phyloP scores from a whole-genome alignment of 2,797 vertebrate genomes.

The Moxostoma hubbsi region DNA sequence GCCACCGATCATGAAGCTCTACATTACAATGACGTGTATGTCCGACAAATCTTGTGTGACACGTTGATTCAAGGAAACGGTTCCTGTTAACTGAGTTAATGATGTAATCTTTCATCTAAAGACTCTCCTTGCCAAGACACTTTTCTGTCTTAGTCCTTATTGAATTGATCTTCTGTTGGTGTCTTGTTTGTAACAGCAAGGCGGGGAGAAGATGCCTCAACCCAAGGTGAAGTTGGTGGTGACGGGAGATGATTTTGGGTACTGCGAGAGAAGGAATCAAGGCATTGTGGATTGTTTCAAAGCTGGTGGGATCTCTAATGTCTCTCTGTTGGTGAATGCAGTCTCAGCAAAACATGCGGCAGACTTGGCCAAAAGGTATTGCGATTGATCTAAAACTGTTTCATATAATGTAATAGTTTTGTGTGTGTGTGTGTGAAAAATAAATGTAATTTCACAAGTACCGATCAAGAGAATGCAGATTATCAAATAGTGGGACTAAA shows the following conservation, averaged over 20 bases:
- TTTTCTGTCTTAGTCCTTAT: neutral
- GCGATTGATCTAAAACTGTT: neutral
- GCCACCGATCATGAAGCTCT: no score
- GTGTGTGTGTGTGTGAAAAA: no score
- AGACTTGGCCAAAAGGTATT: slow-evolving; percentile 86
- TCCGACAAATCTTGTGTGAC: neutral
- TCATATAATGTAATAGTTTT: neutral
- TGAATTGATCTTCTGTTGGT: neutral
- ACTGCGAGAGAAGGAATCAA: slow-evolving; percentile 89
- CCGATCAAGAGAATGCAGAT: no score
- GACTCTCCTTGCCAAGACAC: neutral
- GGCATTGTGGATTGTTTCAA: slow-evolving; percentile 93
- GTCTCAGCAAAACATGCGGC: slow-evolving; percentile 84
- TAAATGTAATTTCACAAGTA: no score
- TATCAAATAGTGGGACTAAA: no score
- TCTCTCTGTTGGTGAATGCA: slow-evolving; percentile 92
- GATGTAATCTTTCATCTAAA: neutral
- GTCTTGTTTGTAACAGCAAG: slow-evolving; percentile 48
- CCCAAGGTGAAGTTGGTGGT: slow-evolving; percentile 86
- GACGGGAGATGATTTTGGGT: slow-evolving; percentile 97
- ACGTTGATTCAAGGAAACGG: neutral
- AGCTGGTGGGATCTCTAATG: slow-evolving; percentile 86
- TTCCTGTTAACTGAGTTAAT: neutral
- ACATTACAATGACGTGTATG: neutral
- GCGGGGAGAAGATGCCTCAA: slow-evolving; percentile 78